Percentiles rank a stretch among this genome's conserved stretches.
Evolutionary conservation across 2,888 invertebrate genomes (phyloP).

Genomic region (Amblyjoppa proteus): DNA sequence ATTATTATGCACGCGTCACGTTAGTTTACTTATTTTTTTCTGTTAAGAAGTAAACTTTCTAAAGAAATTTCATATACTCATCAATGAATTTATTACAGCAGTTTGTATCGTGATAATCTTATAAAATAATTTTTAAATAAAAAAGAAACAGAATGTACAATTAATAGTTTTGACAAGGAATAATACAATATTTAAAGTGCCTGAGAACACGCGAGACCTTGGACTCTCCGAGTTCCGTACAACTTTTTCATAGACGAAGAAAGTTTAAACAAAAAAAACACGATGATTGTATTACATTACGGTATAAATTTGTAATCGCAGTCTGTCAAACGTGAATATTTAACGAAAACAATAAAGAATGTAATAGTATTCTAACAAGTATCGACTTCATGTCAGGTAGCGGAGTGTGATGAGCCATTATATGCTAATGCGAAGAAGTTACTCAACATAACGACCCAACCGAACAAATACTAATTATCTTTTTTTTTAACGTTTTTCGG

Average conservation of each 20-base stretch:
- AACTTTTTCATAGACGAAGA: constrained; percentile 8
- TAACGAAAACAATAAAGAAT: constrained; percentile 51
- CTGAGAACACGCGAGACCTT: constrained; percentile 48
- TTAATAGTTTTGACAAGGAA: constrained; percentile 32
- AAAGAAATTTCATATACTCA: constrained; percentile 32
- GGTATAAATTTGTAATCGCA: constrained; percentile 53
- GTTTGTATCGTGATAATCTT: constrained; percentile 28
- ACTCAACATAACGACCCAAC: constrained; percentile 51
- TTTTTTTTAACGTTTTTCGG: constrained; percentile 31
- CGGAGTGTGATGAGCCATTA: constrained; percentile 57
- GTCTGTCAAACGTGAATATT: constrained; percentile 37
- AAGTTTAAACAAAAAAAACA: constrained; percentile 12
- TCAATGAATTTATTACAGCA: constrained; percentile 53
- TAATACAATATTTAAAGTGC: constrained; percentile 47
- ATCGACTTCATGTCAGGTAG: constrained; percentile 60
- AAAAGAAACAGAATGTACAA: constrained; percentile 24
- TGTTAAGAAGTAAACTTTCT: background rate
- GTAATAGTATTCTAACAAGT: constrained; percentile 58
- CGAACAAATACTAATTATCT: constrained; percentile 41
- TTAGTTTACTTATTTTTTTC: background rate
- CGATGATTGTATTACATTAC: constrained; percentile 28
- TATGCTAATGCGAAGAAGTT: constrained; percentile 60
- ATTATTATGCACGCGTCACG: too few relatives aligned
- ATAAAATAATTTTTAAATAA: constrained; percentile 24
- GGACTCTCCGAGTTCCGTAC: constrained; percentile 29